Evolutionary conservation across 2,113 vertebrate species (phyloP).

Genomic region (Martes martes): DNA sequence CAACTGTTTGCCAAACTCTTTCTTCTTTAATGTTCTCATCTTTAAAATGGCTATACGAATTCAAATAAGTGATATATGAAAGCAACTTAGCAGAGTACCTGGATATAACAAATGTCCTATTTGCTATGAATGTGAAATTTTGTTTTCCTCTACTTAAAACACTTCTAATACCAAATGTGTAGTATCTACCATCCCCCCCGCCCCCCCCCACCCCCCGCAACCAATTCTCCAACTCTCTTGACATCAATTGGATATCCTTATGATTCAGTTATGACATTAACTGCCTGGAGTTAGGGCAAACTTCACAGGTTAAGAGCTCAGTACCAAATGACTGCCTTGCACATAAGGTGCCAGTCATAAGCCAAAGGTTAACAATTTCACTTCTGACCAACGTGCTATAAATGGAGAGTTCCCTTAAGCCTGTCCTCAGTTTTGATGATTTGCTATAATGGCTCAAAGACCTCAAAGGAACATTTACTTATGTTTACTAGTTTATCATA

Average conservation of each 20-base stretch:
- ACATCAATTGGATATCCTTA: not conserved
- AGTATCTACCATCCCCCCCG: too few relatives aligned
- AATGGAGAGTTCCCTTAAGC: not conserved
- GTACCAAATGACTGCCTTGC: not conserved
- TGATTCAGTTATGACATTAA: not conserved
- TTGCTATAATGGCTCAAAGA: not conserved
- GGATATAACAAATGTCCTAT: not conserved
- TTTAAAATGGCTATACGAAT: constrained; percentile 20
- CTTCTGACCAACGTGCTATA: not conserved
- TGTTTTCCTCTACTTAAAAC: not conserved
- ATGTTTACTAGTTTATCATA: not conserved
- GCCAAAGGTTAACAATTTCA: not conserved
- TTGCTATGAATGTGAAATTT: not conserved
- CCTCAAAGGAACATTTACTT: not conserved
- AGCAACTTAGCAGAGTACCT: not conserved
- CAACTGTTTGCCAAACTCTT: not conserved
- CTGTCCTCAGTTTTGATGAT: not conserved
- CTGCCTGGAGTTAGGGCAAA: not conserved
- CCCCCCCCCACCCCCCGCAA: not conserved
- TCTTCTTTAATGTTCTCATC: not conserved
- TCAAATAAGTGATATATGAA: not conserved
- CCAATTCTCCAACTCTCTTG: not conserved
- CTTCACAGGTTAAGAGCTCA: not conserved
- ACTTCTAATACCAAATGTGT: not conserved
- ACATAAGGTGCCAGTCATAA: not conserved